Base-by-base conservation (phyloP, 1,140 invertebrate genomes). In the Hydropsyche tenuis region DNA sequence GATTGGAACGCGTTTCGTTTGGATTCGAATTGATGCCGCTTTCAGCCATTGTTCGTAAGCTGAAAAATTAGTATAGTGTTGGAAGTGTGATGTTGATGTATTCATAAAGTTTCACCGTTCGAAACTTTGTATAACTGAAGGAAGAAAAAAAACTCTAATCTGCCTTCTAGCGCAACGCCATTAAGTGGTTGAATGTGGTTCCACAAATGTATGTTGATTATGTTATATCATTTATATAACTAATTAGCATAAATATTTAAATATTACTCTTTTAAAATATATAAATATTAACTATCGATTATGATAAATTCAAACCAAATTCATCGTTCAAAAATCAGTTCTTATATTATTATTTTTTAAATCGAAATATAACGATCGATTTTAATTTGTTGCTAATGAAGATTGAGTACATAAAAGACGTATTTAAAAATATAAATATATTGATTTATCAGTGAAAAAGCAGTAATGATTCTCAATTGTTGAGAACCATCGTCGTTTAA, bases 21-120 rank as follows among this genome's bases (percentile, higher is more conserved):
- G 14, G 46, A 5, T 16, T 51, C 42, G 18, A 51, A 5, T 51
- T 14, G 18, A 51, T 51, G 46, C 46, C 3, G 46, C 14, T 51
- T 51, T 51, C 3, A 14, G 14, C 4, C 18, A 16, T 16, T 51
- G 46, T n/a, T n/a, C 18, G 46, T 60, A 0, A 20, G 56, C 11
- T 23, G 56, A 27, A 60, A 60, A 60, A 60, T 60, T 27, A 60
- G 56, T 4, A 43, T 43, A 65, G 63, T 65, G 63, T 25, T 30
- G 30, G 63, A 65, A 30, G 30, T 25, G 30, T 45, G 63, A 45
- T 65, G 63, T 65, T 68, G 65, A 68, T 68, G 65, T 51, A 68
- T 68, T 68, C 65, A 68, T 51, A 68, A 68, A 68, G 65, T 68
- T 68, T 65, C 14, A 43, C 12, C 16, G n/a, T 65, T 65, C n/a